Percentiles rank a stretch among this genome's conserved stretches.
These are phyloP conservation scores for Steromphala cineraria DNA, from an alignment of 2,888 invertebrate genomes.

Conservation along the genomic window DNA sequence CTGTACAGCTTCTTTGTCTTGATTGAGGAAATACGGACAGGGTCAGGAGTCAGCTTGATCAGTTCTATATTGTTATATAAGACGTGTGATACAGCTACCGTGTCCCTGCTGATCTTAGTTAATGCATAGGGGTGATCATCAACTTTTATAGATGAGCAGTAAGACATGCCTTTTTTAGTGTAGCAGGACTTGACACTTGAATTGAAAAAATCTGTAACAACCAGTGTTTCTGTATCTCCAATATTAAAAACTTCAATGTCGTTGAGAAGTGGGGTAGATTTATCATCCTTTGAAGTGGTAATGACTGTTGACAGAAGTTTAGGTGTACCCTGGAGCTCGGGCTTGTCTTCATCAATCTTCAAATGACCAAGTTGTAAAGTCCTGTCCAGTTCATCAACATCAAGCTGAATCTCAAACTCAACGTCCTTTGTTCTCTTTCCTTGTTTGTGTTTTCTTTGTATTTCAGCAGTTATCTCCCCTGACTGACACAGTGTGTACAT, in stretches of 20 bases:
- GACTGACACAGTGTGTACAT: background rate
- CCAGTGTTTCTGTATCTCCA: background rate
- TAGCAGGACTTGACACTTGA: background rate
- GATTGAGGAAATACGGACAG: background rate
- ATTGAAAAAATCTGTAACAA: background rate
- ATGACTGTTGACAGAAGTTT: background rate
- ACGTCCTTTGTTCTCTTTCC: background rate
- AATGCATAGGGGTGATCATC: background rate
- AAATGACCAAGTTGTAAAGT: too few species aligned
- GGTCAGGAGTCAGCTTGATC: background rate
- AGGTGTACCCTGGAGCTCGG: background rate
- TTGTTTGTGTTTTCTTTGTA: background rate
- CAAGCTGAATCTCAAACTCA: background rate
- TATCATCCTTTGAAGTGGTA: background rate
- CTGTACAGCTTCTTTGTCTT: background rate
- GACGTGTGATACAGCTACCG: background rate
- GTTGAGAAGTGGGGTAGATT: background rate
- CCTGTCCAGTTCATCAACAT: too few species aligned
- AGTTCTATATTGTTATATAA: background rate
- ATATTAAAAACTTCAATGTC: background rate
- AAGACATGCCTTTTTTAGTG: background rate
- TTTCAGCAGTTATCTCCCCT: background rate
- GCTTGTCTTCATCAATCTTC: too few species aligned
- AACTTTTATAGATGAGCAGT: background rate
- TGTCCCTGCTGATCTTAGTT: background rate